Evolutionary conservation across 2,888 invertebrate genomes (phyloP).

Genomic region (Hedya salicella): DNA sequence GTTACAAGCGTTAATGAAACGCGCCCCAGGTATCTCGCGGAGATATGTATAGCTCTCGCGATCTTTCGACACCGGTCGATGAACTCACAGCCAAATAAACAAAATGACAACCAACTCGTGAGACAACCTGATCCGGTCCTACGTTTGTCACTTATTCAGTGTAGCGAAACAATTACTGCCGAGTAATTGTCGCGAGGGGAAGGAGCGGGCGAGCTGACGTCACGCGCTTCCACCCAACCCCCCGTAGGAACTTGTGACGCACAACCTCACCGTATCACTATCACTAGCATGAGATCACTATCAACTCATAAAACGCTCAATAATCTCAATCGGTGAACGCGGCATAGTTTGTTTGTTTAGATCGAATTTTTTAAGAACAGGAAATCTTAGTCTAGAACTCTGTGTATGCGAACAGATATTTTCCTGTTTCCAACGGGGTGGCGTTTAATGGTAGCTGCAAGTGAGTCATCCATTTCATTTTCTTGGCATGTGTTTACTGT

Average conservation of each 20-base stretch:
- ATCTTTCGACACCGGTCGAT: too few species aligned
- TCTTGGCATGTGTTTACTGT: conserved; percentile 9
- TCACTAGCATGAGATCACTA: conserved; percentile 46
- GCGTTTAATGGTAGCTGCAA: not conserved
- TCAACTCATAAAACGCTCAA: conserved; percentile 25
- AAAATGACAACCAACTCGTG: too few species aligned
- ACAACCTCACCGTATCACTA: conserved; percentile 57
- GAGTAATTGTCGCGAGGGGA: conserved; percentile 25
- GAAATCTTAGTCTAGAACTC: not conserved
- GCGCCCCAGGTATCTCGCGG: too few species aligned
- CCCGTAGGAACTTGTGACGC: conserved; percentile 64
- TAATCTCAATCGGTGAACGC: conserved; percentile 13
- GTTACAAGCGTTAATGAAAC: too few species aligned
- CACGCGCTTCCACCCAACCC: conserved; percentile 51
- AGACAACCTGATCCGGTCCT: too few species aligned
- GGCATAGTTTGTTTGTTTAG: conserved; percentile 8
- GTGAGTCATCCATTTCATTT: conserved; percentile 26
- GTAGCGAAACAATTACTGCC: conserved; percentile 16
- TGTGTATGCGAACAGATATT: conserved; percentile 15
- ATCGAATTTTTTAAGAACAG: conserved; percentile 7
- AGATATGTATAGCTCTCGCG: too few species aligned
- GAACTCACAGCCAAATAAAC: too few species aligned
- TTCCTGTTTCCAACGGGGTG: not conserved
- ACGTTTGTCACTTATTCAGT: conserved; percentile 23
- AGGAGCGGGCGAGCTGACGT: conserved; percentile 57